These are phyloP conservation scores for Ganaspis brasiliensis DNA, from an alignment of 2,888 invertebrate genomes.

Conservation along the genomic window DNA sequence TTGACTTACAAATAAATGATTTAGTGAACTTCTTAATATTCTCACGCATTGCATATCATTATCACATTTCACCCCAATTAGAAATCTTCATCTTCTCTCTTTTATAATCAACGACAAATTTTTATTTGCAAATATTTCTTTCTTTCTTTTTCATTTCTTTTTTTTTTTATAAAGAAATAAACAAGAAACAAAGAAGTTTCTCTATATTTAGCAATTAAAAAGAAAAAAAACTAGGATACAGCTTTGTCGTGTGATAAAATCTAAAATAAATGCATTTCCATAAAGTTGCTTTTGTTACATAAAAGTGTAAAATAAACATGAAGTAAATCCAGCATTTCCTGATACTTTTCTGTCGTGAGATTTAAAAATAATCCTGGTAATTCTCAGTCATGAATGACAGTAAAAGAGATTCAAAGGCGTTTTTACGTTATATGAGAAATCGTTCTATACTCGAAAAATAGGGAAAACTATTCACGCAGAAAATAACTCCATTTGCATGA, in stretches of 20 bases:
- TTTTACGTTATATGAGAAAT: neutral
- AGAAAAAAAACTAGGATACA: neutral
- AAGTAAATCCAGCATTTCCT: slow-evolving; percentile 5
- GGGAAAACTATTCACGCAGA: neutral
- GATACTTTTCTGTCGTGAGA: neutral
- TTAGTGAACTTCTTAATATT: slow-evolving; percentile 1
- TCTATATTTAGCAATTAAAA: no score
- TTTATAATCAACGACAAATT: no score
- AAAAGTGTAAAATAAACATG: neutral
- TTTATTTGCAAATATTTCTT: no score
- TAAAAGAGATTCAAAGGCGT: slow-evolving; percentile 13
- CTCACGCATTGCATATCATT: neutral
- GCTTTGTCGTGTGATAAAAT: neutral
- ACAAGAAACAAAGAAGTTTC: no score
- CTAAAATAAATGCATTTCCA: slow-evolving; percentile 6
- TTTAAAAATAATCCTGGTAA: neutral
- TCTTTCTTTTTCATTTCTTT: neutral
- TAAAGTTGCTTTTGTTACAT: neutral
- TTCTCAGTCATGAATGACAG: neutral
- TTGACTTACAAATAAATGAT: slow-evolving; percentile 22
- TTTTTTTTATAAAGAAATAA: no score
- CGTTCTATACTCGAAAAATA: neutral
- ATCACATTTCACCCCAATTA: no score
- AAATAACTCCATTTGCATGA: neutral
- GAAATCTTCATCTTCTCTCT: no score